Base-by-base conservation (phyloP, 2,888 invertebrate species). In the Chloroclysta siterata region DNA sequence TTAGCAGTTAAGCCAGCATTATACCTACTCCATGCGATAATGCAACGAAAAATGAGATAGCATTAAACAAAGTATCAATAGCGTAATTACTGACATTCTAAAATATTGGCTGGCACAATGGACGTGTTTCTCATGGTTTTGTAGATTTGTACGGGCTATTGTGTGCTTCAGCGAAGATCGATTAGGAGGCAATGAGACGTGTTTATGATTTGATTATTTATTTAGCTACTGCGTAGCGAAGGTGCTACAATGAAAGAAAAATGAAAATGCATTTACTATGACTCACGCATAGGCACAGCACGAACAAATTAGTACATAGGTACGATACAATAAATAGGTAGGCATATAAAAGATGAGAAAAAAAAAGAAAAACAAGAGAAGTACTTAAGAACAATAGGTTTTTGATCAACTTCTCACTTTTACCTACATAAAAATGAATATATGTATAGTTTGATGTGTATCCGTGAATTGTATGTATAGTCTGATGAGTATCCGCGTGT, bases 91-190 rank as follows among this genome's bases (percentile, higher is more conserved):
- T 42, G 53, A 55, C 57, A 57, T 60, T 65, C 69, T 60, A 47
- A 69, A 64, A 66, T 68, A 71, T 71, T 68, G 69, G 63, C 46
- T 28, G 50, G n/a, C 71, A 80, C 80, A 81, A 81, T 79, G 60
- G 72, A 48, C 33, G 10, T 42, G 58, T 71, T 76, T 82, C 82
- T 64, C 82, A 82, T 72, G 77, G 73, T 81, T 82, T 83, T 83
- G 61, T 60, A 48, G 63, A 66, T 68, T 59, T 66, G 52, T 69
- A 70, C 48, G 63, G 73, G 68, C 61, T 63, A 76, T 83, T 79
- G 81, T 82, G 72, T 63, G 67, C 66, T 56, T 57, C 41, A 69
- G 71, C 47, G 69, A 72, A 72, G 75, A 79, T 81, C 72, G 74
- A 78, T 81, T 72, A 74, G 69, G 57, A 65, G 67, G 60, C 66